phyloP scores from a whole-genome alignment of 2,888 invertebrate species.

The Rhyacophila evoluta region DNA sequence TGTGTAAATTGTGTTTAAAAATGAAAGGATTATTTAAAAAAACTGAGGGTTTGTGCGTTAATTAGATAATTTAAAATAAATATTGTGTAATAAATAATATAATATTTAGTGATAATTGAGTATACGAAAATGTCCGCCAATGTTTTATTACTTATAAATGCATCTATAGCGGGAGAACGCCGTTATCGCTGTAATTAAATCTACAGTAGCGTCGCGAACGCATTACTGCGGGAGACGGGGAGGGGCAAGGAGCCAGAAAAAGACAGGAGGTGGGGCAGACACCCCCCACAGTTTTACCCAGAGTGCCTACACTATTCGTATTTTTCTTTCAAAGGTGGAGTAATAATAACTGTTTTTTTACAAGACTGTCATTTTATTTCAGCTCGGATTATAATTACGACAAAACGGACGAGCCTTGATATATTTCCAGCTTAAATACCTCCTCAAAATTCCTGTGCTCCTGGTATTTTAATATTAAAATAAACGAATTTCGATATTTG shows the following conservation, averaged over 20 bases:
- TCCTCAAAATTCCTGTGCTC: neutral
- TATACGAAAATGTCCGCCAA: conserved; percentile 28
- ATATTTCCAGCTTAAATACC: neutral
- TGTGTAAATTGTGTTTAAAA: too few relatives aligned
- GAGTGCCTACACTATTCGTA: conserved; percentile 18
- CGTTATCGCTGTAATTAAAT: conserved; percentile 53
- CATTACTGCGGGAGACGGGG: conserved; percentile 25
- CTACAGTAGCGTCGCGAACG: conserved; percentile 46
- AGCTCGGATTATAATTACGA: conserved; percentile 16
- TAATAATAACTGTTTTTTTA: conserved; percentile 16
- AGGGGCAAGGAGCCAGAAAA: conserved; percentile 26
- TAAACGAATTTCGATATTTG: neutral
- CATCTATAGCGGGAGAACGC: conserved; percentile 32
- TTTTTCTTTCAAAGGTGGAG: conserved; percentile 14
- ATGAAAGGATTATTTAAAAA: too few relatives aligned
- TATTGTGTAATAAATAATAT: too few relatives aligned
- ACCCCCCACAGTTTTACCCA: neutral
- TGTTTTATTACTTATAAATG: conserved; percentile 47
- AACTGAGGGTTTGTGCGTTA: too few relatives aligned
- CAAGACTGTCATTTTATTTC: conserved; percentile 5
- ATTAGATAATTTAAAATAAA: too few relatives aligned
- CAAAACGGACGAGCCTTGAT: conserved; percentile 14
- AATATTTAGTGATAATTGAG: too few relatives aligned
- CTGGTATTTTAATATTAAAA: conserved; percentile 5
- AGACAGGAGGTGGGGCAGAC: conserved; percentile 8